phyloP scores from a whole-genome alignment of 92 coral and sea anemone genomes.

The Epizoanthus stellaris region DNA sequence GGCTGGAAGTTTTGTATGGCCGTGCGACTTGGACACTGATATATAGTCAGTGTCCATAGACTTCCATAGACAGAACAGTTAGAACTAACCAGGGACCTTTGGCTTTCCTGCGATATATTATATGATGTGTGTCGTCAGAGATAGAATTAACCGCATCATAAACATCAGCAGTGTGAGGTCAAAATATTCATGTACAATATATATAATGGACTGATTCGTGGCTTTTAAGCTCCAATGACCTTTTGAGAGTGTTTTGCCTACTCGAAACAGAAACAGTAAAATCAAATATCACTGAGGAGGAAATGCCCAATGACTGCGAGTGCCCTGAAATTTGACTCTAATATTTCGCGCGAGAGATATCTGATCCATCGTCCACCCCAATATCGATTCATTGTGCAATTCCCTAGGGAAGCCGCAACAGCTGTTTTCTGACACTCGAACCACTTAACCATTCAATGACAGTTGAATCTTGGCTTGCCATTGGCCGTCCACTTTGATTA shows the following conservation, averaged over 20 bases:
- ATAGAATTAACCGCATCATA: no score
- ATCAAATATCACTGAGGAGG: background rate
- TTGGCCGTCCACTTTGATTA: constrained; percentile 37
- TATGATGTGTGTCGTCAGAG: no score
- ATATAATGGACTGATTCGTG: background rate
- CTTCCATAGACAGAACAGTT: no score
- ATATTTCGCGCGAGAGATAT: constrained; percentile 16
- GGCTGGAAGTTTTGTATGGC: no score
- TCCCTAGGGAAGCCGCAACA: constrained; percentile 66
- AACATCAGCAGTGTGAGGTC: background rate
- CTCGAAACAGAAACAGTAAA: constrained; percentile 21
- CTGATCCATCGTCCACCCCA: constrained; percentile 6
- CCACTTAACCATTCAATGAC: constrained; percentile 53
- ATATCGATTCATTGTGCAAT: constrained; percentile 46
- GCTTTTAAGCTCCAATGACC: constrained; percentile 6
- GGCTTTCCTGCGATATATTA: no score
- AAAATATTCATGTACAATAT: constrained; percentile 9
- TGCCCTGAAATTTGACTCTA: constrained; percentile 21
- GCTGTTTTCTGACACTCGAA: constrained; percentile 70
- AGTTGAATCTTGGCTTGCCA: constrained; percentile 30
- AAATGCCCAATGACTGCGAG: background rate
- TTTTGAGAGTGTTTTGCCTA: constrained; percentile 3
- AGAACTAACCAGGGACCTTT: no score
- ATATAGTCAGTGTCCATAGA: no score
- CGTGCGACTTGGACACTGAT: no score